Evolutionary conservation across 2,113 vertebrate genomes (phyloP).

Genomic region (Zosterops pallidus): DNA sequence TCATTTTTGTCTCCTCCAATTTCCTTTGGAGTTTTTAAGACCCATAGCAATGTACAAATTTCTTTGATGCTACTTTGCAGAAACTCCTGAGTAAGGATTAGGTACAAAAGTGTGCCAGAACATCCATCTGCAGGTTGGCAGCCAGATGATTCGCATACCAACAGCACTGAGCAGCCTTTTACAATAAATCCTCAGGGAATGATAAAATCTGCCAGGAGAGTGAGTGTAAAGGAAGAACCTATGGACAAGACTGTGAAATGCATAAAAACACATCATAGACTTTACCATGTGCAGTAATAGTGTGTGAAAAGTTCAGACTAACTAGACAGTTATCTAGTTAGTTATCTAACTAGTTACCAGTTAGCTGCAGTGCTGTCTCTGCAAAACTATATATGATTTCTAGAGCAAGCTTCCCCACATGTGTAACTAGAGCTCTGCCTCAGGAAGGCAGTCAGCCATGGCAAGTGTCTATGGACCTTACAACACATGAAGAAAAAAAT

Average conservation of each 20-base stretch:
- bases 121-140: neutral
- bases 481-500: neutral
- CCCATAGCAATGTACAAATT: neutral
- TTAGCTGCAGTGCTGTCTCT: neutral
- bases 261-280: neutral
- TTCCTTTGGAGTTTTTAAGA: neutral
- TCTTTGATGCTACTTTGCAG: neutral
- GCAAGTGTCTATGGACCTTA: neutral
- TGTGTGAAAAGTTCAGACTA: neutral
- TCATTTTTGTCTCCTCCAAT: neutral
- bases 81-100: neutral
- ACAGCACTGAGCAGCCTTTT: neutral
- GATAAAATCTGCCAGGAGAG: neutral
- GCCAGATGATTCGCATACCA: neutral
- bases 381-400: neutral
- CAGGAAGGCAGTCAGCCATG: neutral
- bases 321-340: neutral
- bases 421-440: neutral
- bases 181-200: neutral
- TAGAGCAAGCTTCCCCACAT: accelerated
- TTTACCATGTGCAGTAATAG: neutral
- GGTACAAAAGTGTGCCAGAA: neutral
- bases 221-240: neutral
- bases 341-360: neutral
- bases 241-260: neutral